Base-by-base conservation (phyloP, 2,797 vertebrate species). In the Tauraco hartlaubi region DNA sequence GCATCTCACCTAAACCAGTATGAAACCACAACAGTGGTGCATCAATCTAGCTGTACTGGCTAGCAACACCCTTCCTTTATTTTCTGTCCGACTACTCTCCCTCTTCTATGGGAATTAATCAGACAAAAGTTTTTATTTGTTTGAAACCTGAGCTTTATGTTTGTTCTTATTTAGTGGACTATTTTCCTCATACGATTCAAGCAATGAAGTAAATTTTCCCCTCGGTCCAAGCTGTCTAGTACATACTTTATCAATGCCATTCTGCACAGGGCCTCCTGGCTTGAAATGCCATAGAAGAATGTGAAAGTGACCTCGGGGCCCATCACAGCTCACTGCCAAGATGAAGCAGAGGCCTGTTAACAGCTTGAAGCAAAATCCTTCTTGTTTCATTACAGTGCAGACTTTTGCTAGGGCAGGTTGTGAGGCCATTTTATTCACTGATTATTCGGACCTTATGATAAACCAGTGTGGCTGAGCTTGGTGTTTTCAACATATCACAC, bases 341-440 rank as follows among this genome's bases (percentile, higher is more conserved):
- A 77, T 63, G 77, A 71, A 74, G 44, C 64, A 59, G 48, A 91
- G 39, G 9, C 19, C 23, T 67, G 11, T 39, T 73, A 80, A 87
- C 28, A 83, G 49, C 64, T 82, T 35, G 64, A 90, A 83, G 89
- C 14, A 83, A 92, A 94, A 89, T 87, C 26, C 68, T 80, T 78
- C 79, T 82, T 56, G 48, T 71, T 94, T 74, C 29, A 80, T 46
- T 44, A 44, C 35, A 56, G 28, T 39, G 51, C 48, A 92, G 51
- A 44, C 16, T 85, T 86, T 67, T 85, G 19, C 64, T 66, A 21
- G 58, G 63, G 76, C 64, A 90, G 49, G 33, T 20, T 52, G 59
- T 0, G 3, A 62, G 39, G 22, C 41, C 73, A 1, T 83, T 78
- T 81, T 84, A 9, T 90, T 80, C 69, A 46, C 26, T 35, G 33